These are phyloP conservation scores for Coenonympha glycerion DNA, from an alignment of 2,888 invertebrate genomes.

Conservation along the genomic window DNA sequence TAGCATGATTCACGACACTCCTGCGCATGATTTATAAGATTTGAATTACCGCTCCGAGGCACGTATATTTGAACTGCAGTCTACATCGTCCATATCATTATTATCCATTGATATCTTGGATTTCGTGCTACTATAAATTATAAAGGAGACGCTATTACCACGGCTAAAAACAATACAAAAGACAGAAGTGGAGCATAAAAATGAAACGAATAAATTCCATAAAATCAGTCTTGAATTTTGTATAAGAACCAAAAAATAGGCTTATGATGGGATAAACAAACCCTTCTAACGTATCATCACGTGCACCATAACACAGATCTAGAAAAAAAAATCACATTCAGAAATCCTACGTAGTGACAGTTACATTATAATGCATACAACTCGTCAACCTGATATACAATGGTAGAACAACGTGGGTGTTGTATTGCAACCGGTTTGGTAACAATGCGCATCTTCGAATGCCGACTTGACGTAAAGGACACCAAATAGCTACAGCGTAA, in stretches of 20 bases:
- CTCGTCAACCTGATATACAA: slow-evolving; percentile 12
- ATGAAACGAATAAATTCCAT: neutral
- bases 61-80: slow-evolving; percentile 3
- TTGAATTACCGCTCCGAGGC: slow-evolving; percentile 24
- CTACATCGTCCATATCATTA: neutral
- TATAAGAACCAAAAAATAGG: too few relatives aligned
- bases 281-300: neutral
- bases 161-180: neutral
- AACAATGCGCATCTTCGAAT: slow-evolving; percentile 30
- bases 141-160: neutral
- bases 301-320: neutral
- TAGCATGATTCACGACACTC: slow-evolving; percentile 32
- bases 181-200: neutral
- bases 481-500: slow-evolving; percentile 35
- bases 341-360: slow-evolving; percentile 8
- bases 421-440: slow-evolving; percentile 32
- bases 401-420: slow-evolving; percentile 29
- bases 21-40: slow-evolving; percentile 29
- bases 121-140: neutral
- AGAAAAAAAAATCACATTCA: neutral
- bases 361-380: slow-evolving; percentile 13
- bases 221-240: too few relatives aligned
- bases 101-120: neutral
- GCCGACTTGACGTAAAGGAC: slow-evolving; percentile 33
- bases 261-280: too few relatives aligned